Percentiles rank a stretch among this genome's conserved stretches.
Evolutionary conservation across 2,888 invertebrate genomes (phyloP).

Genomic region (Siphlonurus alternatus): DNA sequence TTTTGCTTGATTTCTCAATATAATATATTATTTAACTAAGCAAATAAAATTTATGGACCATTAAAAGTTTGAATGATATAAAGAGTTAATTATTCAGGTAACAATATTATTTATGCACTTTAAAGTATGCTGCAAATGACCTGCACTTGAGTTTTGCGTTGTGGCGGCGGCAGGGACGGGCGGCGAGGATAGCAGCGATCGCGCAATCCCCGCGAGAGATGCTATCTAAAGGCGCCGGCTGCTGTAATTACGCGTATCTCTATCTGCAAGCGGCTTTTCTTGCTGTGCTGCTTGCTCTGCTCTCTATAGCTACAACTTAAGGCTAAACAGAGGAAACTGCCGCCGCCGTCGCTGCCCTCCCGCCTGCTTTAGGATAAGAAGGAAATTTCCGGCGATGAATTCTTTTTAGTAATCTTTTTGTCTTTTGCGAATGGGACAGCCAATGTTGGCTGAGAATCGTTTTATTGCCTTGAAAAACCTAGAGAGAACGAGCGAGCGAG

Average conservation of each 20-base stretch:
- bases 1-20: too few species aligned
- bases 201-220: neutral
- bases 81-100: too few species aligned
- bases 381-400: neutral
- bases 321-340: neutral
- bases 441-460: neutral
- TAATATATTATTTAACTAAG: too few species aligned
- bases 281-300: neutral
- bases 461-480: neutral
- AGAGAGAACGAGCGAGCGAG: neutral
- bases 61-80: too few species aligned
- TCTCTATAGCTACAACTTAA: neutral
- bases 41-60: too few species aligned
- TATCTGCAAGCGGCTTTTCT: neutral
- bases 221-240: neutral
- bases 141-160: too few species aligned
- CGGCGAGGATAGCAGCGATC: too few species aligned
- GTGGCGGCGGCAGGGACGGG: too few species aligned
- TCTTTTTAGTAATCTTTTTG: neutral
- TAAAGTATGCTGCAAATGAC: too few species aligned
- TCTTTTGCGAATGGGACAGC: neutral
- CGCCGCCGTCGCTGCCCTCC: neutral
- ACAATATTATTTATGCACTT: too few species aligned
- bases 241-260: neutral
- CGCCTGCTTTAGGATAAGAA: neutral